Evolutionary conservation across 2,888 invertebrate genomes (phyloP).

Genomic region (Galerucella nymphaeae): DNA sequence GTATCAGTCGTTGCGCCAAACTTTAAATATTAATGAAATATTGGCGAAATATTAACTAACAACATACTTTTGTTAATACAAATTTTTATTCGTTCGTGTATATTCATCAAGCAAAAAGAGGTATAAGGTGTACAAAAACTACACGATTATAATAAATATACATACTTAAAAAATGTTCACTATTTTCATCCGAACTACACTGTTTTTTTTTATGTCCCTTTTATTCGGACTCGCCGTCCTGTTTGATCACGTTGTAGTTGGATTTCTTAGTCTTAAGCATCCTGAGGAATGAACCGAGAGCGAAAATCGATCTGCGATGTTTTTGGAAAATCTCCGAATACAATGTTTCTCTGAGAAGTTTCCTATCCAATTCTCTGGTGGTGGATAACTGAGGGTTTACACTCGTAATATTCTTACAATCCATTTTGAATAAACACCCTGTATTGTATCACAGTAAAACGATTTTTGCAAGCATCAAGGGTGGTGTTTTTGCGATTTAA

Average conservation of each 20-base stretch:
- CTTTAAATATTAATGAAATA: not conserved
- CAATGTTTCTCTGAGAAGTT: conserved; percentile 77
- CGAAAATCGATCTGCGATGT: conserved; percentile 80
- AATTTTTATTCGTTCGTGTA: conserved; percentile 18
- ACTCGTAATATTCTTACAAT: conserved; percentile 51
- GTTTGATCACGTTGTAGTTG: conserved; percentile 80
- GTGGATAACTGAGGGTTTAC: conserved; percentile 51
- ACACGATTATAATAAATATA: conserved; percentile 29
- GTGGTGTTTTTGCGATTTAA: conserved; percentile 38
- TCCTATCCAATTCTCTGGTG: conserved; percentile 67
- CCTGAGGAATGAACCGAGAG: conserved; percentile 78
- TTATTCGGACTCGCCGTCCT: conserved; percentile 62
- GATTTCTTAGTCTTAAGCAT: conserved; percentile 81
- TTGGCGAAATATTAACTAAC: conserved; percentile 7
- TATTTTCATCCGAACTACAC: conserved; percentile 1
- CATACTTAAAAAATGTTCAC: conserved; percentile 22
- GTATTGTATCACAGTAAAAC: conserved; percentile 45
- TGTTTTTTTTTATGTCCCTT: conserved; percentile 19
- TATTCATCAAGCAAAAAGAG: conserved; percentile 25
- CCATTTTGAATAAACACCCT: conserved; percentile 48
- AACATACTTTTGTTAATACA: conserved; percentile 17
- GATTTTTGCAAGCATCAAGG: conserved; percentile 40
- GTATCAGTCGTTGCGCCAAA: conserved; percentile 32
- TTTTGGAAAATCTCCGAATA: conserved; percentile 84
- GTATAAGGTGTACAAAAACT: conserved; percentile 33